Evolutionary conservation across 2,113 vertebrate species (phyloP).

Genomic region (Galemys pyrenaicus): DNA sequence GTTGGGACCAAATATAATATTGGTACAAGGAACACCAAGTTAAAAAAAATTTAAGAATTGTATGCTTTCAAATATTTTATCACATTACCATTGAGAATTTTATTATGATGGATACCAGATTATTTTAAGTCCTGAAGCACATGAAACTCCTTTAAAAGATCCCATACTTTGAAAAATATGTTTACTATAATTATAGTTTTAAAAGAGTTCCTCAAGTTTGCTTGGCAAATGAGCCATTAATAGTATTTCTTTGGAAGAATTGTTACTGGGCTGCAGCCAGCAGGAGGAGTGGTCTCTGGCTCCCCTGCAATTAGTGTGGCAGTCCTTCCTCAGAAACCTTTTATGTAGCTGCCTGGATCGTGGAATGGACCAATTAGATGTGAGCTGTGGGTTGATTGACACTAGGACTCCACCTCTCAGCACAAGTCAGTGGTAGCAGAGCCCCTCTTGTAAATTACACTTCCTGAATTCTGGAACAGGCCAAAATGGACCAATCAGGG

Average conservation of each 20-base stretch:
- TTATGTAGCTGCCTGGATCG: too few species aligned
- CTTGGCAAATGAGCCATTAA: background rate
- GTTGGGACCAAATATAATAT: background rate
- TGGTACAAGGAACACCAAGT: background rate
- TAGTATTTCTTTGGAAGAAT: background rate
- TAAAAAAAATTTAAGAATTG: background rate
- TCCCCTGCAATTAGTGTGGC: too few species aligned
- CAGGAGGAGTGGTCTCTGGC: too few species aligned
- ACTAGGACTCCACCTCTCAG: too few species aligned
- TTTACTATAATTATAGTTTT: background rate
- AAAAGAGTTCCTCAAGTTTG: background rate
- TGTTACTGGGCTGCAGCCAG: too few species aligned
- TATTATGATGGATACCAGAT: constrained; percentile 9
- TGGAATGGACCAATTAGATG: too few species aligned
- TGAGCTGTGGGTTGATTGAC: too few species aligned
- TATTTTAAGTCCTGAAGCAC: constrained; percentile 19
- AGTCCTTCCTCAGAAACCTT: too few species aligned
- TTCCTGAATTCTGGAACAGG: too few species aligned
- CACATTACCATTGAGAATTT: background rate
- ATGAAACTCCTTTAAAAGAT: background rate
- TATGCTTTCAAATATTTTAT: constrained; percentile 37
- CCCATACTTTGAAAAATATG: background rate
- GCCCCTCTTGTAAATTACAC: too few species aligned
- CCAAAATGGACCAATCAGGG: too few species aligned
- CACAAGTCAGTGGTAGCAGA: too few species aligned